A percentile compares a stretch with the other conserved stretches of the same genome.
phyloP scores from a whole-genome alignment of 2,113 vertebrate species.

The Petaurus breviceps region DNA sequence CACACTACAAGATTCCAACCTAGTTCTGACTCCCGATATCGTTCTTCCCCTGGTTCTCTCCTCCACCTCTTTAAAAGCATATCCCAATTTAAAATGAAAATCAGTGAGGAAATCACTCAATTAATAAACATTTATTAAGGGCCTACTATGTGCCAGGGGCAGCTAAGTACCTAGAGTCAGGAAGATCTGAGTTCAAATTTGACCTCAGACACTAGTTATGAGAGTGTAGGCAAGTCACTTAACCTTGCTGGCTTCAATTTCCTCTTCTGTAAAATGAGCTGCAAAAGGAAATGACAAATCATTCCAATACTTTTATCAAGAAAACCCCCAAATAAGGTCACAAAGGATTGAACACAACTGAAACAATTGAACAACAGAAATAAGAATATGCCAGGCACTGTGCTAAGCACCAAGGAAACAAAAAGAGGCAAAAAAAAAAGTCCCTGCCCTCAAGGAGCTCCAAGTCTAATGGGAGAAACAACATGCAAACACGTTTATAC shows the following conservation, averaged over 20 bases:
- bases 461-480: neutral
- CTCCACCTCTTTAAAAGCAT: neutral
- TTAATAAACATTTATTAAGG: neutral
- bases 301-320: neutral
- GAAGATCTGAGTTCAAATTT: neutral
- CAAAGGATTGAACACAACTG: too few species aligned
- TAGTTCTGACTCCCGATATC: neutral
- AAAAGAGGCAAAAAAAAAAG: neutral
- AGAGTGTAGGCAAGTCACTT: neutral
- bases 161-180: neutral
- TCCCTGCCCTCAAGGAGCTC: neutral
- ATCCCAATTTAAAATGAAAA: neutral
- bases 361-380: too few species aligned
- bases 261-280: neutral
- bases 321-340: neutral
- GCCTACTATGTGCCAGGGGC: neutral
- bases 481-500: neutral
- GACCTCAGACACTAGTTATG: neutral
- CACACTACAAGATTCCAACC: neutral
- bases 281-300: neutral
- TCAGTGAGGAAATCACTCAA: neutral
- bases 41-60: neutral
- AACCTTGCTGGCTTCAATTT: neutral
- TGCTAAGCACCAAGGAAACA: neutral
- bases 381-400: neutral